Evolutionary conservation across 2,113 vertebrate species (phyloP).

Genomic region (Otocyon megalotis): DNA sequence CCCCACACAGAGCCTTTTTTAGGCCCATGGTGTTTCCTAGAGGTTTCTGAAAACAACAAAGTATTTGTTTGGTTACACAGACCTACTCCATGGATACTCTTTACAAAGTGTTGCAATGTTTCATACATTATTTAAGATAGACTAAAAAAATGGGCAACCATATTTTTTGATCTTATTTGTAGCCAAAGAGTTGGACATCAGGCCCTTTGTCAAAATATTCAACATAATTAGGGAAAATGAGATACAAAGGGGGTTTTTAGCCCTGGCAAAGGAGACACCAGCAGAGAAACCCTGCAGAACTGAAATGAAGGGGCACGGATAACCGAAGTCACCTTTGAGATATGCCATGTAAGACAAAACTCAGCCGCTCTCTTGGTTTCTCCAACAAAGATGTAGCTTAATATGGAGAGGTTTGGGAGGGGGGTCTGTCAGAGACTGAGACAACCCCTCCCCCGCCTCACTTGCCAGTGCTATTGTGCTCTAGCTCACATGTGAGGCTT

Average conservation of each 20-base stretch:
- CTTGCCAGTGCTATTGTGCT: not conserved
- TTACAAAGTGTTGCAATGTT: not conserved
- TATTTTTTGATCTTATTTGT: not conserved
- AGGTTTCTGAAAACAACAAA: not conserved
- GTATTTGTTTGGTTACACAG: not conserved
- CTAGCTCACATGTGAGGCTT: not conserved
- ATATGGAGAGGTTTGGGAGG: not conserved
- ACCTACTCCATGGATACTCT: not conserved
- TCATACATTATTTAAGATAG: not conserved
- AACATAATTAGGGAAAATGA: constrained; percentile 29
- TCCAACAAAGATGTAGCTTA: not conserved
- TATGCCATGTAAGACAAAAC: not conserved
- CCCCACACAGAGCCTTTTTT: not conserved
- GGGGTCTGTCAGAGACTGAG: not conserved
- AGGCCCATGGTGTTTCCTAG: not conserved
- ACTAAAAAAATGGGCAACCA: not conserved
- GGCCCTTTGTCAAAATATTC: not conserved
- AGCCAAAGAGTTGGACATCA: not conserved
- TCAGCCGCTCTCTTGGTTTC: not conserved
- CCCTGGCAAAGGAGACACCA: not conserved
- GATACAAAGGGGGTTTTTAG: not conserved
- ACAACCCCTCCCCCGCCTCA: not conserved
- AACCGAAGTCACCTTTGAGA: not conserved
- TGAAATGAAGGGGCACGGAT: not conserved
- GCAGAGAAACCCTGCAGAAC: not conserved